phyloP scores from a whole-genome alignment of 1,140 invertebrate genomes.

The Papilio machaon region DNA sequence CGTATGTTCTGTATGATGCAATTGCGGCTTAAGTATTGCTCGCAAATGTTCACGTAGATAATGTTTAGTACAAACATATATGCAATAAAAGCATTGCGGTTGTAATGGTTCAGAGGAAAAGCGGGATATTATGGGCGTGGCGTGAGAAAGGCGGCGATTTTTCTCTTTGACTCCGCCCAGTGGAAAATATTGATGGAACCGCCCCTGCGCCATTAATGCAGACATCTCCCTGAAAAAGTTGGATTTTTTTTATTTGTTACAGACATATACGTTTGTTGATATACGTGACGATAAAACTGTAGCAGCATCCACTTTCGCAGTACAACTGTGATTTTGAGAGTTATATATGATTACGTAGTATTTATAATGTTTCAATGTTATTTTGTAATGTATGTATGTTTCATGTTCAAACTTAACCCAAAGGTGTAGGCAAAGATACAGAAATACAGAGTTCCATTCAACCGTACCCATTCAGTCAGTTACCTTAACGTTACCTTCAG shows the following conservation, averaged over 20 bases:
- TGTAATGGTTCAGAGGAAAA: constrained; percentile 60
- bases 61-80: constrained; percentile 39
- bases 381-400: no score
- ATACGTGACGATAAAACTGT: neutral
- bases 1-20: neutral
- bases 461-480: no score
- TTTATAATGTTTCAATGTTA: no score
- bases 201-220: constrained; percentile 64
- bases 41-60: constrained; percentile 45
- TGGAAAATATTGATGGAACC: constrained; percentile 62
- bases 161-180: constrained; percentile 74
- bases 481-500: no score
- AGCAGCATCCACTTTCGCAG: neutral
- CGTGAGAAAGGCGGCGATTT: constrained; percentile 70
- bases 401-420: no score
- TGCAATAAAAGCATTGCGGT: constrained; percentile 57
- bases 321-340: neutral
- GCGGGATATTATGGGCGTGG: constrained; percentile 66
- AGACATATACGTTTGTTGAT: constrained; percentile 3
- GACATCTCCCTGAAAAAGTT: constrained; percentile 28
- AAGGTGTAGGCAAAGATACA: no score
- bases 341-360: neutral
- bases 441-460: no score
- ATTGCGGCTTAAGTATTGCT: neutral
- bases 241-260: constrained; percentile 34